Conservation (phyloP, 2,888 invertebrate genomes). For the Bugula neritina region DNA sequence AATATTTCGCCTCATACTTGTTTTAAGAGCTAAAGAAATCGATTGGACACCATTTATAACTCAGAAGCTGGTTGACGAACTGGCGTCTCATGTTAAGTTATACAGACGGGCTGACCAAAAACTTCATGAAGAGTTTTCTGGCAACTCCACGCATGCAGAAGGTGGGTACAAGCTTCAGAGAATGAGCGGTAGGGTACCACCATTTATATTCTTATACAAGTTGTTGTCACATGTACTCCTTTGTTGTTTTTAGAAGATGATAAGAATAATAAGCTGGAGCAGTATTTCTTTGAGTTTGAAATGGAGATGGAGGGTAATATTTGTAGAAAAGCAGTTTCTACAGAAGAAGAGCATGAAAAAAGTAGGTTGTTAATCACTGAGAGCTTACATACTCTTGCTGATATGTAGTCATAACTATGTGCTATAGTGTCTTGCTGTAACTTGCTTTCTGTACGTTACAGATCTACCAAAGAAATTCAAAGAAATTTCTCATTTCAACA, state of each 20-base stretch:
- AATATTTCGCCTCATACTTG: no score
- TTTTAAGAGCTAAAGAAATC: conserved; percentile 72
- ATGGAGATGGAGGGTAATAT: conserved; percentile 74
- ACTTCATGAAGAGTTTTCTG: neutral
- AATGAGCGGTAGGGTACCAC: no score
- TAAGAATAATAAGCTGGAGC: conserved; percentile 58
- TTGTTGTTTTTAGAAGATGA: no score
- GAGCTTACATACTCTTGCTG: no score
- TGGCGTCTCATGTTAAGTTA: conserved; percentile 78
- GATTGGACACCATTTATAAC: conserved; percentile 86
- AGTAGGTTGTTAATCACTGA: conserved; percentile 49
- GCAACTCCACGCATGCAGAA: neutral
- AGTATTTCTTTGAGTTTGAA: conserved; percentile 83
- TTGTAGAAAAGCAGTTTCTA: conserved; percentile 75
- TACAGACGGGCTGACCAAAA: conserved; percentile 67
- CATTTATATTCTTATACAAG: no score
- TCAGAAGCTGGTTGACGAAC: conserved; percentile 79
- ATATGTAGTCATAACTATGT: no score
- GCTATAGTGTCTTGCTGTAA: no score
- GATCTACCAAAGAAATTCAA: no score
- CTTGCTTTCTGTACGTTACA: no score
- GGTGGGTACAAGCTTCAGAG: no score
- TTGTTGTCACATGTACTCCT: no score
- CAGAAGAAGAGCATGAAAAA: conserved; percentile 60
- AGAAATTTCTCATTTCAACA: no score